Evolutionary conservation across 2,113 vertebrate species (phyloP).

Genomic region (Callipepla squamata): DNA sequence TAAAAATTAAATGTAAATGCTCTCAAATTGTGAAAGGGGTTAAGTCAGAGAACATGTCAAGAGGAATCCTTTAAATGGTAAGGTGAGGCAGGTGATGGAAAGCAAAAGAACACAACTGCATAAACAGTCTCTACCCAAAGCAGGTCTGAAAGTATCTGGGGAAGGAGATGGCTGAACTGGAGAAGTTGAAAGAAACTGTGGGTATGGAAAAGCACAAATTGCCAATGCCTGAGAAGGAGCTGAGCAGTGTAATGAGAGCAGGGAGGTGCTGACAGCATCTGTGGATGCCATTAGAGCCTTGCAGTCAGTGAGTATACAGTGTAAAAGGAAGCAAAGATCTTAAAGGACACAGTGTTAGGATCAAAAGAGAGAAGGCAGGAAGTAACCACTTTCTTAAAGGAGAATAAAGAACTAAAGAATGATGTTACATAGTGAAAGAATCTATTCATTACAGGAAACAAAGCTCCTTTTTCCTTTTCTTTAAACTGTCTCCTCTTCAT

Average conservation of each 20-base stretch:
- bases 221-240: neutral
- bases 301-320: neutral
- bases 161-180: neutral
- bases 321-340: constrained; percentile 13
- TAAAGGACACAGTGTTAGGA: neutral
- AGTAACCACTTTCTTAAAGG: neutral
- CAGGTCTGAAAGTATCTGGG: neutral
- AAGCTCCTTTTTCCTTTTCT: constrained; percentile 48
- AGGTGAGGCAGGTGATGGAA: neutral
- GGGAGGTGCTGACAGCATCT: neutral
- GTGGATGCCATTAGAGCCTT: neutral
- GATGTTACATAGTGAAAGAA: neutral
- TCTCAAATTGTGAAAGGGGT: neutral
- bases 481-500: constrained; percentile 56
- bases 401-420: constrained; percentile 37
- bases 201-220: neutral
- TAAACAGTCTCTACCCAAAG: neutral
- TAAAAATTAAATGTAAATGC: neutral
- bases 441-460: constrained; percentile 56
- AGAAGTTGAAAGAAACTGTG: neutral
- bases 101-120: neutral
- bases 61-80: neutral
- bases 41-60: neutral
- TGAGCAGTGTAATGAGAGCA: neutral
- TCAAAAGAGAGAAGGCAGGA: constrained; percentile 25